These are phyloP conservation scores for Drosophila acutilabella DNA, from an alignment of 2,888 invertebrate genomes.

Conservation along the genomic window DNA sequence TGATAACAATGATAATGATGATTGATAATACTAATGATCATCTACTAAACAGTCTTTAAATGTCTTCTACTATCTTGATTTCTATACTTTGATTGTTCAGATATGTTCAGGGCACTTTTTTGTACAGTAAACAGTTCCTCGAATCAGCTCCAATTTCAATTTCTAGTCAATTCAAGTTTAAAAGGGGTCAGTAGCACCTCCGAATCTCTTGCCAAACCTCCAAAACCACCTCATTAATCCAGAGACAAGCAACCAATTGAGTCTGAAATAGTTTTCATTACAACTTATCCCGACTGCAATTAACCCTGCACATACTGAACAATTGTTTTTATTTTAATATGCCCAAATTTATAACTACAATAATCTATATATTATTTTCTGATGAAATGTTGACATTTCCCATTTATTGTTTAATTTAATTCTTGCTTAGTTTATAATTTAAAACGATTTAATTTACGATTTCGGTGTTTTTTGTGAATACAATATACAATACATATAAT, in stretches of 20 bases:
- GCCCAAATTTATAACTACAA: constrained; percentile 35
- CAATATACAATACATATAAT: constrained; percentile 52
- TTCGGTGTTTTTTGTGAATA: constrained; percentile 63
- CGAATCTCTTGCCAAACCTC: constrained; percentile 42
- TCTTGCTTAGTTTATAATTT: constrained; percentile 46
- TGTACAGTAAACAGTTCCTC: constrained; percentile 15
- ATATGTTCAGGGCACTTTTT: constrained; percentile 27
- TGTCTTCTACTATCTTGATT: constrained; percentile 45
- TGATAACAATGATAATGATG: constrained; percentile 36
- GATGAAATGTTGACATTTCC: constrained; percentile 41
- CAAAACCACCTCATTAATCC: not conserved
- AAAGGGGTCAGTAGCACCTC: constrained; percentile 7
- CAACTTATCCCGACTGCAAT: not conserved
- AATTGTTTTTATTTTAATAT: constrained; percentile 28
- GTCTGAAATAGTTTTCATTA: constrained; percentile 9
- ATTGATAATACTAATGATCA: not conserved
- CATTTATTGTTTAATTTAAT: constrained; percentile 35
- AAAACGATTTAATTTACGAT: constrained; percentile 51
- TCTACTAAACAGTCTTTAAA: constrained; percentile 51
- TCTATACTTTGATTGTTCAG: constrained; percentile 41
- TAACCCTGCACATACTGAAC: constrained; percentile 44
- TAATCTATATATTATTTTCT: constrained; percentile 38
- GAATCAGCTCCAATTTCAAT: constrained; percentile 35
- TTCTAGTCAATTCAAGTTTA: constrained; percentile 62
- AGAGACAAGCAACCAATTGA: constrained; percentile 11